Evolutionary conservation across 2,888 invertebrate genomes (phyloP).

Genomic region (Criorhina ranunculi): DNA sequence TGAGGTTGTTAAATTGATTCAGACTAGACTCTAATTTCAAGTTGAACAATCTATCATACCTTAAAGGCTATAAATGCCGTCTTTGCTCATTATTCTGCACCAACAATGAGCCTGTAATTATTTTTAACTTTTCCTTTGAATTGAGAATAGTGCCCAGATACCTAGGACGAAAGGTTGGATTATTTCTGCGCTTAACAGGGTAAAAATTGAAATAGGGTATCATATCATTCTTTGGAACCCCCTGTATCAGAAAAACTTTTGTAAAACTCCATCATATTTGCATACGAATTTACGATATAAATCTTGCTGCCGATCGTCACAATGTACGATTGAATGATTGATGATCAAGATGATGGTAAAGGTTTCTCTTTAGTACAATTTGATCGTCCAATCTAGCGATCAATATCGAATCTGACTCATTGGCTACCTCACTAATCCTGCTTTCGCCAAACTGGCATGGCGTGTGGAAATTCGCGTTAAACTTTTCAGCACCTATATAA

Average conservation of each 20-base stretch:
- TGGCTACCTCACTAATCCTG: slow-evolving; percentile 20
- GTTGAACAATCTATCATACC: no score
- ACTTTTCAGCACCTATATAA: slow-evolving; percentile 24
- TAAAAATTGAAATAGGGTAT: no score
- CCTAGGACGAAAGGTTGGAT: no score
- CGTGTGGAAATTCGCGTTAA: slow-evolving; percentile 25
- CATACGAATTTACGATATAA: slow-evolving; percentile 10
- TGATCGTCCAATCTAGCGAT: slow-evolving; percentile 15
- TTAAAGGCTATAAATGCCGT: no score
- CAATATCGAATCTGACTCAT: slow-evolving; percentile 35
- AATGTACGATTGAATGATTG: slow-evolving; percentile 34
- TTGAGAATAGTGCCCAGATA: no score
- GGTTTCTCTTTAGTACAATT: slow-evolving; percentile 60
- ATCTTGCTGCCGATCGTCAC: slow-evolving; percentile 27
- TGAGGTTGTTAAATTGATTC: no score
- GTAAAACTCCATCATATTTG: slow-evolving; percentile 21
- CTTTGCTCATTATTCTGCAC: no score
- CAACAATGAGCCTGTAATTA: no score
- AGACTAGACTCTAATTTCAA: no score
- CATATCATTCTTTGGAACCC: not conserved
- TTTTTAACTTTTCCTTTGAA: no score
- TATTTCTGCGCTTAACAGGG: no score
- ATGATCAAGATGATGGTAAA: slow-evolving; percentile 24
- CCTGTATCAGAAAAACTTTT: not conserved
- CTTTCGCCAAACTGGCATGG: slow-evolving; percentile 42